Percentiles rank a stretch among this genome's conserved stretches.
These are phyloP conservation scores for Gymnoscopelus microlampas DNA, from an alignment of 2,797 vertebrate species.

Conservation along the genomic window DNA sequence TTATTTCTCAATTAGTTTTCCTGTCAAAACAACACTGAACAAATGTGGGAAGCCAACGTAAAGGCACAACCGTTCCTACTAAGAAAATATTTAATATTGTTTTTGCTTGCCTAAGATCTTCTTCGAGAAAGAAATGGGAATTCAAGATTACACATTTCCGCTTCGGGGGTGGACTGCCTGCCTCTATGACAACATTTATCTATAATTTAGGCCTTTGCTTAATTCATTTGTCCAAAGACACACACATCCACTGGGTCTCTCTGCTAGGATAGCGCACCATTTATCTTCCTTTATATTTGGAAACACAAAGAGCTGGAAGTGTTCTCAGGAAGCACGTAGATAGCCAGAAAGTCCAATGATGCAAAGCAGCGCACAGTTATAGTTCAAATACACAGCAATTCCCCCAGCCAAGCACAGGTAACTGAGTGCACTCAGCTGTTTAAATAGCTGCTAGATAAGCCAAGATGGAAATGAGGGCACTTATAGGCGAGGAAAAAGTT, in stretches of 20 bases:
- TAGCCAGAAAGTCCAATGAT: slow-evolving; percentile 58
- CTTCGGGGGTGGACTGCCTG: slow-evolving; percentile 1
- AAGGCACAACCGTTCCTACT: slow-evolving; percentile 22
- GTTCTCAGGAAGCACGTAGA: slow-evolving; percentile 60
- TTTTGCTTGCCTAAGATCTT: slow-evolving; percentile 34
- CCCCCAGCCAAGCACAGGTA: slow-evolving; percentile 55
- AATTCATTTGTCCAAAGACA: slow-evolving; percentile 46
- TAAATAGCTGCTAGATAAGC: slow-evolving; percentile 78
- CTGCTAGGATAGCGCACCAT: slow-evolving; percentile 32
- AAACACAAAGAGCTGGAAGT: slow-evolving; percentile 68
- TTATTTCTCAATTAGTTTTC: slow-evolving; percentile 37
- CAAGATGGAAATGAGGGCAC: slow-evolving; percentile 70
- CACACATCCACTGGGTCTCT: slow-evolving; percentile 42
- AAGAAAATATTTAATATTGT: slow-evolving; percentile 29
- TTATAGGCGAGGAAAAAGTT: slow-evolving; percentile 62
- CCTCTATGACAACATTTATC: slow-evolving; percentile 29
- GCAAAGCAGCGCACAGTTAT: slow-evolving; percentile 61
- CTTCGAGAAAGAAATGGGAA: slow-evolving; percentile 31
- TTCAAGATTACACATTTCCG: slow-evolving; percentile 32
- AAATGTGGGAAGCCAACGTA: background rate
- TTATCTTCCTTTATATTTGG: slow-evolving; percentile 59
- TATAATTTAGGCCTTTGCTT: slow-evolving; percentile 50
- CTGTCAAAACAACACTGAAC: background rate
- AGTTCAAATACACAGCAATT: slow-evolving; percentile 57
- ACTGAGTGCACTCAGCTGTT: slow-evolving; percentile 76